Conservation (phyloP, 2,113 vertebrate genomes). For the Lepisosteus oculatus region DNA sequence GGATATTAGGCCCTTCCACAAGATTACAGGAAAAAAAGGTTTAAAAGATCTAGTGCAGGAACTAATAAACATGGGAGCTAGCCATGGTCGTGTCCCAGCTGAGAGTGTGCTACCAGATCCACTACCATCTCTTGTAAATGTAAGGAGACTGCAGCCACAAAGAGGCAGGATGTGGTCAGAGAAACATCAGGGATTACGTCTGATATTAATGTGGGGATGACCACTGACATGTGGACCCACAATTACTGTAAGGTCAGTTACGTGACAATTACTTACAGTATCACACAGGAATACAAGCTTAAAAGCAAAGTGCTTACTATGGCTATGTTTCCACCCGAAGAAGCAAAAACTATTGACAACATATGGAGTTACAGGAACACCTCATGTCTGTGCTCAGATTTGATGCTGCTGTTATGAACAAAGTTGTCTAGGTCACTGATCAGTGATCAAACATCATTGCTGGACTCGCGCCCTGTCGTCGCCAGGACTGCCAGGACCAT, state of each 20-base stretch:
- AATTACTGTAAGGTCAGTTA: background rate
- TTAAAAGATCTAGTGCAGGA: background rate
- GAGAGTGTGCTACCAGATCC: background rate
- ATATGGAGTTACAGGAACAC: background rate
- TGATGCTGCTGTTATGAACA: slow-evolving; percentile 5
- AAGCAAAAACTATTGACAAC: slow-evolving; percentile 12
- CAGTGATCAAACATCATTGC: no score
- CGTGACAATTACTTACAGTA: background rate
- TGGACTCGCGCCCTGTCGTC: no score
- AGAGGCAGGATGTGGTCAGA: background rate
- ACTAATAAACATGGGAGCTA: background rate
- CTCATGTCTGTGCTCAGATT: slow-evolving; percentile 6
- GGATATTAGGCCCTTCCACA: background rate
- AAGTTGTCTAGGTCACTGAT: slow-evolving; percentile 5
- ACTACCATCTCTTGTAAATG: background rate
- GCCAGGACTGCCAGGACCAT: slow-evolving; percentile 6
- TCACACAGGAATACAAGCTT: background rate
- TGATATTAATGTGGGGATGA: background rate
- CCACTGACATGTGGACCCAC: slow-evolving; percentile 6
- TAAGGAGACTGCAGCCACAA: background rate
- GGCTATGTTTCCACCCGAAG: background rate
- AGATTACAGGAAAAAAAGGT: background rate
- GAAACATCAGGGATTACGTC: background rate
- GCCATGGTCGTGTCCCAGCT: background rate
- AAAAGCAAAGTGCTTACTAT: background rate